Percentiles rank a stretch among this genome's conserved stretches.
Conservation (phyloP, 2,888 invertebrate genomes). For the Epinotia demarniana region DNA sequence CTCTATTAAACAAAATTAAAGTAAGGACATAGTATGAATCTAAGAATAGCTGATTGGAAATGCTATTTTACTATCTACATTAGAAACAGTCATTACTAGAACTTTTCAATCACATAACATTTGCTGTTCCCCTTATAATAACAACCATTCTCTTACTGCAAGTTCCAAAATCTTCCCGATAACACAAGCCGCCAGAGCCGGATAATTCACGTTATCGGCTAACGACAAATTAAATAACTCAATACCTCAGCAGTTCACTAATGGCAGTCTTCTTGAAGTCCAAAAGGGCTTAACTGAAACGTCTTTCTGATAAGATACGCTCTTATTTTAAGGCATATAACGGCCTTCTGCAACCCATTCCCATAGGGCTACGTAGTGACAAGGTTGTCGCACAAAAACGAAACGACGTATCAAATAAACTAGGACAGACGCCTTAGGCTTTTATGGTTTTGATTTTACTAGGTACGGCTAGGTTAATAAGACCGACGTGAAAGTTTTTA, state of each 20-base stretch:
- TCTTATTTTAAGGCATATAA: background rate
- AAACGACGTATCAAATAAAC: constrained; percentile 1
- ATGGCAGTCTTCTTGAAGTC: background rate
- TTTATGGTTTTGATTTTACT: background rate
- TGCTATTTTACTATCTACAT: background rate
- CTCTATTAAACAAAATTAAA: no score
- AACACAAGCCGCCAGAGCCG: constrained; percentile 11
- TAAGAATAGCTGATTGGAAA: background rate
- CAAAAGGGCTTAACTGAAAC: background rate
- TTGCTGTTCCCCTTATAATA: background rate
- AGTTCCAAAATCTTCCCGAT: constrained; percentile 9
- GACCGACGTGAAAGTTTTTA: background rate
- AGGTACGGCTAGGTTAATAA: background rate
- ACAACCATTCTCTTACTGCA: background rate
- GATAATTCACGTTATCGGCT: constrained; percentile 47
- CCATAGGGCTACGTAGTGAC: constrained; percentile 11
- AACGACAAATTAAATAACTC: constrained; percentile 45
- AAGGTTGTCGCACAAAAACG: background rate
- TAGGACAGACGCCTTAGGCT: background rate
- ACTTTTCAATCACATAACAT: background rate
- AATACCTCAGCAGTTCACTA: constrained; percentile 27
- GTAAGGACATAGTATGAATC: no score
- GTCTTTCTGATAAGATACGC: background rate
- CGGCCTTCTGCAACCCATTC: background rate
- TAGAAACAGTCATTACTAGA: background rate